A percentile compares a stretch with the other conserved stretches of the same genome.
Evolutionary conservation across 2,888 invertebrate genomes (phyloP).

Genomic region (Ligdia adustata): DNA sequence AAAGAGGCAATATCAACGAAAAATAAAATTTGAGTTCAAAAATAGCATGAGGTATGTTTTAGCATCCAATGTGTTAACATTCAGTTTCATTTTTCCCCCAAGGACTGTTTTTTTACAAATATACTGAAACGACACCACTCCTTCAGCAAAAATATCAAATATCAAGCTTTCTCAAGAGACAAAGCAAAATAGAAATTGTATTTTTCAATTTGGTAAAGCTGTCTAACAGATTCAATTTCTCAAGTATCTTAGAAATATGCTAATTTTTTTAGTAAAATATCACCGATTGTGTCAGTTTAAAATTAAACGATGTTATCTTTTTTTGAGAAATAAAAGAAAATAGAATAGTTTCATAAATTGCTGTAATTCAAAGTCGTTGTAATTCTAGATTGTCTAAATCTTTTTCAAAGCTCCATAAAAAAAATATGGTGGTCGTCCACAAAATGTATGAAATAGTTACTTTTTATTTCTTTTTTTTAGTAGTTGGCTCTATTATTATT

Average conservation of each 20-base stretch:
- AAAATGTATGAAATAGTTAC: no score
- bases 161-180: conserved; percentile 7
- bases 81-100: neutral
- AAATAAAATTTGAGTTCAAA: no score
- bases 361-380: no score
- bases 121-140: neutral
- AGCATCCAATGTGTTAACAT: neutral
- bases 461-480: no score
- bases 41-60: neutral
- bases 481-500: no score
- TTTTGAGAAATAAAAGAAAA: no score
- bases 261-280: neutral
- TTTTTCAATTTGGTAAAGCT: conserved; percentile 17
- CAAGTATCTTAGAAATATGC: conserved; percentile 4
- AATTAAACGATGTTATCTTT: no score
- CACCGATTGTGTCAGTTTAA: neutral
- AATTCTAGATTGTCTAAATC: no score
- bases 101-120: neutral
- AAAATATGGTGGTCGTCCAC: no score
- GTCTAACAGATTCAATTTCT: conserved; percentile 2
- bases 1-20: no score
- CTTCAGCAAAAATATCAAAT: neutral
- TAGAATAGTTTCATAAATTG: no score
- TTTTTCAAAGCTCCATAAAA: no score
- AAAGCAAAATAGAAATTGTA: conserved; percentile 12